Evolutionary conservation across 2,113 vertebrate genomes (phyloP), one percentile per base, ranked within the genome.

Genomic region (Gambusia holbrooki): DNA sequence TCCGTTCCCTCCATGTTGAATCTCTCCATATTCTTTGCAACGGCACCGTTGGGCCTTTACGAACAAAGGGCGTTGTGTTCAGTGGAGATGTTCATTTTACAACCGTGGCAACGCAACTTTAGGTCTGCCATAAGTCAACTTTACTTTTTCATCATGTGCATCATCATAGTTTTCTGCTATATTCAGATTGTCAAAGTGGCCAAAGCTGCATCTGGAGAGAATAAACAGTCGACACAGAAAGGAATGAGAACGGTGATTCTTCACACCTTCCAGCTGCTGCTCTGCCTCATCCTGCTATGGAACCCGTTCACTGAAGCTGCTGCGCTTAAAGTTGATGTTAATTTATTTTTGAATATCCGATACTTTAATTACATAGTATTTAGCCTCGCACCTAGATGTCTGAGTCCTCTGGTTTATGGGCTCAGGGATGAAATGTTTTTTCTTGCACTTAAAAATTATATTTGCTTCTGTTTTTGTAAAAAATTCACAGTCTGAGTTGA

Each of bases 221-320:
- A 74, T 13, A 87, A 68, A 32, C 77, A 76, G 33, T 91, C 82
- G 12, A 60, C 64, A 25, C 17, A 58, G 25, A 93, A 88, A 62
- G 88, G 90, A 3, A 79, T 85, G 2, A 84, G 42, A 33, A 93
- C 93, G 0, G 89, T 92, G 10, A 5, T 80, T n/a, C 82, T 92
- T 35, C 91, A 92, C 77, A 84, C 61, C 27, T 75, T 89, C 37
- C 91, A 93, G 83, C 71, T 93, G 37, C 2, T 91, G 3, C 81
- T 92, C 5, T 90, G 79, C 62, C 79, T 92, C 51, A 73, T 88
- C 37, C 82, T 86, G 63, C 48, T 93, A 19, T 90, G 87, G 86
- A 72, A 40, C 12, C 89, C 90, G 0, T 79, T 90, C 2, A 68
- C 91, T 48, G 85, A 92, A 62, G 1, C 10, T 28, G 75, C 70